Evolutionary conservation across 2,797 vertebrate species (phyloP), one percentile per base, ranked within the genome.

Genomic region (Liparis tanakae): DNA sequence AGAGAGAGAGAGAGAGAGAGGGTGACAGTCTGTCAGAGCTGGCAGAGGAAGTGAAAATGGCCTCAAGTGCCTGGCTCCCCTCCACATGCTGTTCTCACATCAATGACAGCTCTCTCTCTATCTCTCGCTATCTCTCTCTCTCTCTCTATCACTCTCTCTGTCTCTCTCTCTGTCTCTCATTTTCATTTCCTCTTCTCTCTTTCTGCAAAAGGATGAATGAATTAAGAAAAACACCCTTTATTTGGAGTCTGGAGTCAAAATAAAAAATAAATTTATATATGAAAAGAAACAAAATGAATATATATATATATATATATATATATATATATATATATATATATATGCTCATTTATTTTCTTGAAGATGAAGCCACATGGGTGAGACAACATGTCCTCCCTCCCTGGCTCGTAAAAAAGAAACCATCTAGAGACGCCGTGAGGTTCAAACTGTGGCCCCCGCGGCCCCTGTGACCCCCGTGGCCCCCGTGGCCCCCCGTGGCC

Each of bases 1-100:
- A 50, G 41, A 51, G 48, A 51, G 48, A 50, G 46, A n/a, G 46
- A 51, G 74, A 84, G 72, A 76, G 78, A 82, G 80, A 3, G 83
- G 84, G 82, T 79, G 81, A 89, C 91, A 92, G 90, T 85, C 90
- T 89, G 90, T 91, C 90, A 86, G 85, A 85, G 81, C 82, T 92
- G 92, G 91, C 92, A 91, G 78, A 77, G 79, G 87, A 91, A 87
- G 87, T 88, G 86, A 90, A 91, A 92, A 92, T 91, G 91, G 90
- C 89, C 89, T 91, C 87, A 87, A 93, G 90, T 92, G 86, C 90
- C 88, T 92, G 89, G 92, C 90, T 78, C 30, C 58, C 67, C 72
- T 91, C 88, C 91, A 30, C 25, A 90, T 64, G 70, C 83, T 86
- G 85, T 86, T 89, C 82, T 83, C 78, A 87, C 87, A 89, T 92